Base-by-base conservation (phyloP, 2,888 invertebrate species). In the Aphidoletes aphidimyza region DNA sequence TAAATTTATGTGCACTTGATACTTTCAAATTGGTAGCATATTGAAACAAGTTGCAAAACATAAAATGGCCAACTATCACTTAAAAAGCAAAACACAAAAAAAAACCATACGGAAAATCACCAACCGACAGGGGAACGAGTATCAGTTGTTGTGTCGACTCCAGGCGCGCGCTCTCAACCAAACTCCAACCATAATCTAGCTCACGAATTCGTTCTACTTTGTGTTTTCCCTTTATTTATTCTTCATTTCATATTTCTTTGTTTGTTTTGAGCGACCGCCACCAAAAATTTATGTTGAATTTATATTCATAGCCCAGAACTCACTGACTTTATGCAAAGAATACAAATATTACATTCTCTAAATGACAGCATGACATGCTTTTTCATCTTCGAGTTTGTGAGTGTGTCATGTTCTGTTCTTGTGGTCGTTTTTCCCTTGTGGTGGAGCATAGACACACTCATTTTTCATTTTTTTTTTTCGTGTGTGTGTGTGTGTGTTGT, bases 311-410 rank as follows among this genome's bases (percentile, higher is more conserved):
- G 81, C 81, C 36, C 22, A 39, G 5, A 49, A 34, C 59, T 8
- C 8, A 78, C 1, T 81, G 81, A 81, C 39, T 81, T 81, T 81
- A 81, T 81, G 81, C 81, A 81, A 81, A 81, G 81, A 81, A 81
- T 81, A 81, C 81, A 81, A 81, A 81, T 81, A 81, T 81, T 81
- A 81, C 81, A 81, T 81, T 81, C 81, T 81, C 81, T 81, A 81
- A 81, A 81, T 81, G 37, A 81, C 81, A 36, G 81, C n/a, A 81
- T 81, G 81, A 81, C 81, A 37, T 81, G 37, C 37, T 81, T 81
- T 81, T 81, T 37, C 81, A 81, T 81, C 22, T 37, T 22, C 19
- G n/a, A n/a, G 9, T 37, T 39, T 78, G 22, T 78, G 2, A 11
- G 19, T 34, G 36, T 78, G 5, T 34, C 34, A n/a, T n/a, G n/a